phyloP scores from a whole-genome alignment of 2,888 invertebrate genomes.

The Punctoribates punctum region DNA sequence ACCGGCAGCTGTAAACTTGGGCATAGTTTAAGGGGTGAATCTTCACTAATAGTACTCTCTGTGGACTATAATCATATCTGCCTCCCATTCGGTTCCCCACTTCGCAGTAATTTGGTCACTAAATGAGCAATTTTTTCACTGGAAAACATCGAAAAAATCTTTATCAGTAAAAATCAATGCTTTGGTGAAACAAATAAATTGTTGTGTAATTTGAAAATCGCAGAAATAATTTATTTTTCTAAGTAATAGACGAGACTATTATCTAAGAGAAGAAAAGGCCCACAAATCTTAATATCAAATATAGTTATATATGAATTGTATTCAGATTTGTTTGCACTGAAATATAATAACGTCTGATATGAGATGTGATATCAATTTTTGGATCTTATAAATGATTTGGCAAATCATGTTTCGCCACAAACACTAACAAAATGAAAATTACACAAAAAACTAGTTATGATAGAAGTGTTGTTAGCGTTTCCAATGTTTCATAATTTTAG shows the following conservation, averaged over 20 bases:
- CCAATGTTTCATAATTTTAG: background rate
- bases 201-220: background rate
- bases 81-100: background rate
- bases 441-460: constrained; percentile 5
- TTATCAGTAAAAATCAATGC: background rate
- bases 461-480: constrained; percentile 21
- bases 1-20: constrained; percentile 1
- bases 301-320: background rate
- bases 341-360: background rate
- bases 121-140: constrained; percentile 7
- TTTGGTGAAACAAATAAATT: background rate
- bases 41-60: background rate
- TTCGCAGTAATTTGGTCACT: constrained; percentile 1
- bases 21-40: constrained; percentile 16
- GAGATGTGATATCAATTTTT: constrained; percentile 12
- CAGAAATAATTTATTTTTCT: background rate
- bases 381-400: constrained; percentile 9
- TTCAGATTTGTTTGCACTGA: too few species aligned
- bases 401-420: background rate
- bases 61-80: background rate
- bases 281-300: too few species aligned
- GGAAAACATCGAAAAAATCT: background rate
- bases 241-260: background rate
- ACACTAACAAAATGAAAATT: background rate
- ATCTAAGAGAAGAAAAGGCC: too few species aligned